Conservation (phyloP, 2,113 vertebrate species). For the Rhinolophus sinicus region DNA sequence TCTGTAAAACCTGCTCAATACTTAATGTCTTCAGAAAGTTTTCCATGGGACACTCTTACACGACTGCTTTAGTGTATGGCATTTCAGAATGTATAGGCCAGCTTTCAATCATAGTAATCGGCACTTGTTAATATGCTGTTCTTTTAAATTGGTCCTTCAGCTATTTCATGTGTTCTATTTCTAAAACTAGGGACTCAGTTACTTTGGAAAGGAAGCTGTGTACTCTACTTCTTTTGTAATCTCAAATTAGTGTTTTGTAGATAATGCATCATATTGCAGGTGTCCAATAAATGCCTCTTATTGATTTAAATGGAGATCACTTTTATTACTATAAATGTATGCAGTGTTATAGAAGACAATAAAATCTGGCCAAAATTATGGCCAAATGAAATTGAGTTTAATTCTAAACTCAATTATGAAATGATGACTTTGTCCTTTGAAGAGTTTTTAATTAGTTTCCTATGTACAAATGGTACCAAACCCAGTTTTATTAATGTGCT, state of each 20-base stretch:
- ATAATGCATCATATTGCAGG: neutral
- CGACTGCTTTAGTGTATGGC: neutral
- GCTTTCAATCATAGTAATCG: neutral
- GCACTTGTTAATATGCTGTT: neutral
- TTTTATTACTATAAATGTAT: slow-evolving; percentile 9
- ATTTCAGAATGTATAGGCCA: neutral
- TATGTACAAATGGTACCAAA: neutral
- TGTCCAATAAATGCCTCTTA: neutral
- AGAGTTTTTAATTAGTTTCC: neutral
- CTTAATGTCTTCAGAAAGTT: neutral
- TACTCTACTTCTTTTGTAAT: neutral
- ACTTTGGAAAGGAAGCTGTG: neutral
- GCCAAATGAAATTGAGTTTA: neutral
- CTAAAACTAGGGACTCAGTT: neutral
- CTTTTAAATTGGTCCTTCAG: neutral
- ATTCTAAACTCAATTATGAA: slow-evolving; percentile 21
- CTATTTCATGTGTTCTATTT: neutral
- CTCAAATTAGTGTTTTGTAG: neutral
- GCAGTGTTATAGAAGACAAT: neutral
- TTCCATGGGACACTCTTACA: neutral
- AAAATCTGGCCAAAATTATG: neutral
- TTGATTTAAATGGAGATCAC: neutral
- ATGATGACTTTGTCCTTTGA: neutral
- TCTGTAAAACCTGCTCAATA: neutral
- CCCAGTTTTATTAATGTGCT: neutral